Evolutionary conservation across 2,797 vertebrate genomes (phyloP).

Genomic region (Neomorphus geoffroyi): DNA sequence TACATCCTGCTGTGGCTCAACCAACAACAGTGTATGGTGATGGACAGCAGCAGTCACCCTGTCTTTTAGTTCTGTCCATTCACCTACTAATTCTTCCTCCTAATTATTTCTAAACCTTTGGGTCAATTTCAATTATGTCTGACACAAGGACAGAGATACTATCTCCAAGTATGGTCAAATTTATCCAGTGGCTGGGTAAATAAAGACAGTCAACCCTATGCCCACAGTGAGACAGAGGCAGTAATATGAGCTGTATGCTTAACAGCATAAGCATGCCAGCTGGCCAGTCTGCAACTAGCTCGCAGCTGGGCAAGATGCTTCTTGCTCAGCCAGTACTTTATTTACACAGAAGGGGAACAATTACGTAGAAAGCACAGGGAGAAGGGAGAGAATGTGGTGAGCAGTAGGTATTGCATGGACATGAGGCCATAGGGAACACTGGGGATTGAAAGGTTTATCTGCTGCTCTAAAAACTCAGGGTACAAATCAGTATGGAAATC

Average conservation of each 20-base stretch:
- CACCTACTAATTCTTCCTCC: neutral
- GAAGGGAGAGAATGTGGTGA: neutral
- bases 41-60: neutral
- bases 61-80: neutral
- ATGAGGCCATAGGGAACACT: neutral
- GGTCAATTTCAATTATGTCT: neutral
- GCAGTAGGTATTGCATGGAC: neutral
- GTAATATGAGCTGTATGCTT: neutral
- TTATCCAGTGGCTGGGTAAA: neutral
- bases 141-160: neutral
- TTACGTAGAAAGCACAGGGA: neutral
- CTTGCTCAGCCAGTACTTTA: neutral
- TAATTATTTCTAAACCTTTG: neutral
- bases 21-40: neutral
- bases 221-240: neutral
- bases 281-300: neutral
- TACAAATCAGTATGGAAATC: neutral
- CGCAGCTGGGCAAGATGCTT: neutral
- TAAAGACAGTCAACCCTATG: neutral
- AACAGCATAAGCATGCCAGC: neutral
- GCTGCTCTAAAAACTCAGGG: neutral
- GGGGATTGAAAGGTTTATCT: neutral
- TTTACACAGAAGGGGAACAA: neutral
- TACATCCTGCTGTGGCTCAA: neutral
- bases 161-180: neutral